These are phyloP conservation scores for Globia sparganii DNA, from an alignment of 2,888 invertebrate genomes.

Conservation along the genomic window DNA sequence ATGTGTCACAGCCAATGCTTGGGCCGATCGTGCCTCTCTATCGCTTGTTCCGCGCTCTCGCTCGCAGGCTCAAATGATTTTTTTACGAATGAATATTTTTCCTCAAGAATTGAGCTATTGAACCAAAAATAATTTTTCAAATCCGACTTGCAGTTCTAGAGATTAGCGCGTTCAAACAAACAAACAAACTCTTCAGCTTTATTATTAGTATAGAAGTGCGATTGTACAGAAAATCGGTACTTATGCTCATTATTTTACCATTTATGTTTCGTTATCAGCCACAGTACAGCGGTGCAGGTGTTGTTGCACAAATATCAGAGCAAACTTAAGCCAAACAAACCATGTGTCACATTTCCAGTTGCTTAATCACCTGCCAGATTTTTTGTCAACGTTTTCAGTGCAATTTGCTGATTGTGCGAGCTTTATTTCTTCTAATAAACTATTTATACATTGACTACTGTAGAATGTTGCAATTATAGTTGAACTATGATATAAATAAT, in stretches of 20 bases:
- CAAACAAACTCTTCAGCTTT: too few species aligned
- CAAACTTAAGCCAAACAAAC: background rate
- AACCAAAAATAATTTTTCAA: too few species aligned
- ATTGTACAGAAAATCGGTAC: background rate
- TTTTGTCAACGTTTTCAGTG: constrained; percentile 11
- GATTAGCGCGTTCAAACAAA: too few species aligned
- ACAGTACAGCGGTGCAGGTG: background rate
- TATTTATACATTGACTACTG: background rate
- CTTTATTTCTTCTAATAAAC: background rate
- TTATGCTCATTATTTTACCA: constrained; percentile 6
- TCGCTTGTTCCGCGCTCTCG: too few species aligned
- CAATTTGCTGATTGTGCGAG: background rate
- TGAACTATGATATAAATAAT: background rate
- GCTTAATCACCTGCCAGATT: constrained; percentile 26
- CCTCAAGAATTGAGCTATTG: too few species aligned
- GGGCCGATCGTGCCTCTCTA: too few species aligned
- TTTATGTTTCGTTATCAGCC: background rate
- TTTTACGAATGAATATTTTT: too few species aligned
- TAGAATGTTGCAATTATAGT: background rate
- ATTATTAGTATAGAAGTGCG: background rate
- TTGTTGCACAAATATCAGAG: background rate
- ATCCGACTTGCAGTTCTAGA: too few species aligned
- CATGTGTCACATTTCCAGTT: constrained; percentile 16
- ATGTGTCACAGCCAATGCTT: too few species aligned
- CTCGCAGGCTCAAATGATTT: too few species aligned